Base-by-base conservation (phyloP, 30 jellyfish, hydroid and myxozoan species). In the Pelagia noctiluca region DNA sequence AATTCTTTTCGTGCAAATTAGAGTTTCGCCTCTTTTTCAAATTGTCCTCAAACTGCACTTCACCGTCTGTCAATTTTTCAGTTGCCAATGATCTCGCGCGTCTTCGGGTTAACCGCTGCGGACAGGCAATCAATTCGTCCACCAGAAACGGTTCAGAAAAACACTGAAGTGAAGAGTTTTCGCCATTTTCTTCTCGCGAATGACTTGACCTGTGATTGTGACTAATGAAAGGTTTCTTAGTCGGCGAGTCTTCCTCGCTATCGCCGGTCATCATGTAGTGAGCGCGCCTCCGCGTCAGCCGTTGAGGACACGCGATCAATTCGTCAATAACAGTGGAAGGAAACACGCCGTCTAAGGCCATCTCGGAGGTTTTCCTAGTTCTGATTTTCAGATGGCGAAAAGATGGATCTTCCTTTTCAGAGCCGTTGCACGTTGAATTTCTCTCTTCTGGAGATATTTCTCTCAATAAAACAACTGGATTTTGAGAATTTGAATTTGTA, bases 261-360 rank as follows among this genome's bases (percentile, higher is more conserved):
- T 52, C 86, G 1, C 75, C 81, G 60, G 48, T 48, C 80, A 82
- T 70, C 92, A 81, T 81, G 12, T 37, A 63, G 46, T 82, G 85
- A 36, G 92, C 70, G 54, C 84, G 91, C 18, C 92, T 79, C 7
- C 92, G 80, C 46, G 92, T 82, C 19, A 82, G 47, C 75, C 92
- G 62, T 71, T 70, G 92, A 46, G 92, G 92, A 47, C 92, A 82
- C 66, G 92, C 92, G 36, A 54, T 37, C 37, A 82, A 71, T 8
- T 82, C 86, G 46, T 82, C 92, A 19, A 81, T 81, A 19, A 81
- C 91, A n/a, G 84, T 35, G 13, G 24, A 81, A 2, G 91, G 84
- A 26, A 42, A 81, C 18, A 84, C 84, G 21, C 84, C 78, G 54
- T 63, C 48, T 0, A 68, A 78, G 18, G 50, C 65, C 13, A 50